These are phyloP conservation scores for Nipponacmea schrenckii DNA, from an alignment of 2,888 invertebrate species.

Conservation along the genomic window DNA sequence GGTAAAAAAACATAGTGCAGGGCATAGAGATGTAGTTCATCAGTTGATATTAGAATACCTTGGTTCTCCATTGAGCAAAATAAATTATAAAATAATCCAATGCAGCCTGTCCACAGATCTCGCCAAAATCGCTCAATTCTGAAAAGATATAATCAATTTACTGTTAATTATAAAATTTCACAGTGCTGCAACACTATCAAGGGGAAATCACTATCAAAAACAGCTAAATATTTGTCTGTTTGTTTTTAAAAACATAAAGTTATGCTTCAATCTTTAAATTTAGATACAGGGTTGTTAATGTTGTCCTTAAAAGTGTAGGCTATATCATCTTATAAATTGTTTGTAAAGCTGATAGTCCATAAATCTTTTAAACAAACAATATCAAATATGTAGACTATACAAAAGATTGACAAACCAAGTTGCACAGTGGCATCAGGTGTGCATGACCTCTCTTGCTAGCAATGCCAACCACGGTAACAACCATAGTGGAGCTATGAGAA, in stretches of 20 bases:
- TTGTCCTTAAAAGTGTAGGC: neutral
- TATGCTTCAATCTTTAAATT: constrained; percentile 3
- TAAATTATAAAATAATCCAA: constrained; percentile 9
- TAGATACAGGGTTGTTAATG: neutral
- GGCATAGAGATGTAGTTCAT: constrained; percentile 6
- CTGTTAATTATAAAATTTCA: constrained; percentile 1
- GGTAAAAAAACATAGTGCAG: constrained; percentile 9
- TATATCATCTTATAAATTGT: neutral
- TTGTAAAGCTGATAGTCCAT: neutral
- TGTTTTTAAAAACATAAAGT: constrained; percentile 2
- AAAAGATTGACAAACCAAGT: neutral
- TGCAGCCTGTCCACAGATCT: constrained; percentile 8
- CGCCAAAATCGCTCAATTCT: constrained; percentile 9
- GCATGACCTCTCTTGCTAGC: constrained; percentile 1
- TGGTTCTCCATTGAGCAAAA: constrained; percentile 9
- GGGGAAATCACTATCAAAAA: neutral
- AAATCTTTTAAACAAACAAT: neutral
- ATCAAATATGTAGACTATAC: neutral
- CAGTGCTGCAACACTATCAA: neutral
- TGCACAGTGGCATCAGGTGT: neutral
- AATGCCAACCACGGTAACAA: neutral
- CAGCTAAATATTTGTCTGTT: constrained; percentile 4
- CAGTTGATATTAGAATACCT: constrained; percentile 7
- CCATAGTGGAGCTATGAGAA: constrained; percentile 2
- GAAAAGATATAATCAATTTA: constrained; percentile 2